Conservation (phyloP, 2,113 vertebrate genomes). For the Platysternon megacephalum region DNA sequence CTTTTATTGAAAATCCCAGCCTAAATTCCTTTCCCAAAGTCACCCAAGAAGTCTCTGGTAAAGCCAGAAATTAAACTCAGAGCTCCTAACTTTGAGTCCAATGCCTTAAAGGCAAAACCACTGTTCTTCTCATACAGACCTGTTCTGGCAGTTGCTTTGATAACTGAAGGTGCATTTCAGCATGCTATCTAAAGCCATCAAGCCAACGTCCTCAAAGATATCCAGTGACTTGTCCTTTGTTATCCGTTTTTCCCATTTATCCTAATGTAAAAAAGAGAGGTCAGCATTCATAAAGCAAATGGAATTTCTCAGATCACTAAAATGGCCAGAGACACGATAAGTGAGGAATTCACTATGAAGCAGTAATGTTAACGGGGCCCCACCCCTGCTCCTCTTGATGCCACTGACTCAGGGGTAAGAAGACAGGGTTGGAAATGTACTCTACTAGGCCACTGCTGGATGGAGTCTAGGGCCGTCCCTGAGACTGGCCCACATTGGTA, state of each 20-base stretch:
- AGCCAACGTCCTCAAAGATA: conserved; percentile 83
- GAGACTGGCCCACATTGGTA: background rate
- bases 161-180: conserved; percentile 88
- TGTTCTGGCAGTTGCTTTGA: conserved; percentile 80
- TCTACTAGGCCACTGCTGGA: background rate
- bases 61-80: background rate
- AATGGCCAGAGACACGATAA: no score
- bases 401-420: background rate
- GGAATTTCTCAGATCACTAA: background rate
- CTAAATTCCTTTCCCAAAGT: background rate
- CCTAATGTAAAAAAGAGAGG: conserved; percentile 61
- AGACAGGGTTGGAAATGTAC: background rate
- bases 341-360: background rate
- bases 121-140: conserved; percentile 71
- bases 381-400: background rate
- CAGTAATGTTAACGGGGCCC: background rate
- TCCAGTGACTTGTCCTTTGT: conserved; percentile 76
- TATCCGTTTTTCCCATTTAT: conserved; percentile 83
- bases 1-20: background rate
- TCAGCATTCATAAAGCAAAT: background rate
- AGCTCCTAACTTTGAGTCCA: background rate
- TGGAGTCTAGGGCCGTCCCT: background rate
- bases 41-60: background rate
- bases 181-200: conserved; percentile 86
- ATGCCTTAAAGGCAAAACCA: background rate